Evolutionary conservation across 2,797 vertebrate genomes (phyloP).

Genomic region (Discoglossus pictus): DNA sequence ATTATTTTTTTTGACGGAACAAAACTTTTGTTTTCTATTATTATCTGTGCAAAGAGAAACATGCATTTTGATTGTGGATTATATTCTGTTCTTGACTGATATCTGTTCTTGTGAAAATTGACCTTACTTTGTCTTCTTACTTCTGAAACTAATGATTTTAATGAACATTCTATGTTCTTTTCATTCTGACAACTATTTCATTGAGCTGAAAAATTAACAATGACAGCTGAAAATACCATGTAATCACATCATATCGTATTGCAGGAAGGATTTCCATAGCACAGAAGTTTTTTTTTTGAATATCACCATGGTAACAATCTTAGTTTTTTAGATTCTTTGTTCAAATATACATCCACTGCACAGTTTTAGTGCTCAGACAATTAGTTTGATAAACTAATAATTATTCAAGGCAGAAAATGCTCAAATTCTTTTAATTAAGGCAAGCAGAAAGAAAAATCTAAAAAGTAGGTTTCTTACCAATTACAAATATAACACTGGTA

Average conservation of each 20-base stretch:
- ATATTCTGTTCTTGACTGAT: no score
- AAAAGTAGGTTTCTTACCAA: constrained; percentile 30
- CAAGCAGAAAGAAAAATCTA: constrained; percentile 9
- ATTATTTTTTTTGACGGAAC: no score
- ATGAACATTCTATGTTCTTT: constrained; percentile 58
- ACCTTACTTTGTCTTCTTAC: constrained; percentile 55
- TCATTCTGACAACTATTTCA: constrained; percentile 66
- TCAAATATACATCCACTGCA: constrained; percentile 55
- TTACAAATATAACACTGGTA: not conserved
- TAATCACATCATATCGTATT: constrained; percentile 63
- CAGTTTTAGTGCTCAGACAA: constrained; percentile 47
- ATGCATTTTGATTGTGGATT: no score
- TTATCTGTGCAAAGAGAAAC: no score
- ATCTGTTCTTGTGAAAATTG: constrained; percentile 52
- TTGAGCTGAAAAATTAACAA: constrained; percentile 69
- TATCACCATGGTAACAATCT: constrained; percentile 69
- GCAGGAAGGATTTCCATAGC: constrained; percentile 52
- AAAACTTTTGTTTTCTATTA: no score
- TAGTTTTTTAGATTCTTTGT: constrained; percentile 56
- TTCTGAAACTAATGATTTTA: constrained; percentile 58
- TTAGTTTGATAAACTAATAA: constrained; percentile 28
- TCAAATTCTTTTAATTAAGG: constrained; percentile 27
- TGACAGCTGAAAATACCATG: constrained; percentile 67
- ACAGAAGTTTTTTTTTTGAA: constrained; percentile 60
- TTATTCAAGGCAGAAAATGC: constrained; percentile 8